phyloP scores from a whole-genome alignment of 23 tunicate species.

The Halocynthia aurantium region DNA sequence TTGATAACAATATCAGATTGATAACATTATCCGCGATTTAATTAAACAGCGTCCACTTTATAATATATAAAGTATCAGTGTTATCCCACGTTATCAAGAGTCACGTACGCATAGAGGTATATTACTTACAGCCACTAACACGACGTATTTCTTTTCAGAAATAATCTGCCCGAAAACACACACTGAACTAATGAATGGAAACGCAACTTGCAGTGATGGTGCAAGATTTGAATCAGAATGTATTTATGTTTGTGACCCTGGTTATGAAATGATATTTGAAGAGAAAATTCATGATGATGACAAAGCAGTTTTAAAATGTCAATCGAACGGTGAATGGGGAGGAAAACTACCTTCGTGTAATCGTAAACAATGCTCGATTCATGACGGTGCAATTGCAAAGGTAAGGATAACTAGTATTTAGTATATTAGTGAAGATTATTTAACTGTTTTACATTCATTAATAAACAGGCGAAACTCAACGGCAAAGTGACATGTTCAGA shows the following conservation, averaged over 20 bases:
- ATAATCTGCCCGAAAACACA: constrained; percentile 44
- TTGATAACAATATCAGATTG: too few species aligned
- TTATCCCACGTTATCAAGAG: too few species aligned
- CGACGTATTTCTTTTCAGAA: constrained; percentile 18
- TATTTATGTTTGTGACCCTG: constrained; percentile 49
- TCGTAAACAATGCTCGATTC: constrained; percentile 58
- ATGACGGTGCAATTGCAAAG: constrained; percentile 67
- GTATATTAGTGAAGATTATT: neutral
- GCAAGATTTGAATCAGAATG: constrained; percentile 59
- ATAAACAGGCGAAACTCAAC: constrained; percentile 40
- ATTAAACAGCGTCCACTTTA: too few species aligned
- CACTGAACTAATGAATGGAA: constrained; percentile 28
- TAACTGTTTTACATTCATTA: neutral
- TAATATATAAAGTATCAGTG: too few species aligned
- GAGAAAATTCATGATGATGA: constrained; percentile 20
- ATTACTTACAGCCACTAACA: too few species aligned
- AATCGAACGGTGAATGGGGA: constrained; percentile 42
- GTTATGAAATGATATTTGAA: constrained; percentile 50
- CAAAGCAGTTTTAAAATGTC: constrained; percentile 30
- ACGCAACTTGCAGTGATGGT: constrained; percentile 58
- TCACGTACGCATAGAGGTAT: too few species aligned
- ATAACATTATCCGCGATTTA: too few species aligned
- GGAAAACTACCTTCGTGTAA: constrained; percentile 47
- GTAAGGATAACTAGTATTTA: constrained; percentile 2
- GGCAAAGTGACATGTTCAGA: constrained; percentile 53